Evolutionary conservation across 1,140 invertebrate species (phyloP), one percentile per base, ranked within the genome.

Genomic region (Drosophila simulans): DNA sequence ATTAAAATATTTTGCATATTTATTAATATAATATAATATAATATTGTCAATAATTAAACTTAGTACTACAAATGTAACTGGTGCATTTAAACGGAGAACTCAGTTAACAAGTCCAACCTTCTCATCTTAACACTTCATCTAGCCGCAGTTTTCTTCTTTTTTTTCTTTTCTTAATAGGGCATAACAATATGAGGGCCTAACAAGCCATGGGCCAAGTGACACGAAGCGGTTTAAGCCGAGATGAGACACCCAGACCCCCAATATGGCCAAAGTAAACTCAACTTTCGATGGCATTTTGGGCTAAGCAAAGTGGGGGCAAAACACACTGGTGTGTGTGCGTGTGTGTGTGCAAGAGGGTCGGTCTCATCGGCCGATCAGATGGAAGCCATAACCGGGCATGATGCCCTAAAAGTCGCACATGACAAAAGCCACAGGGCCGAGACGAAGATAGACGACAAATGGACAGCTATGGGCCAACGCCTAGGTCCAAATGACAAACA

Each of bases 321-420:
- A 42, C 34, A 42, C 34, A 15, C 25, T 63, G 43, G 48, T 31
- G 31, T 17, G 35, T 39, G 31, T 65, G 20, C 48, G 34, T 27
- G 31, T 13, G 40, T 31, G 37, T 71, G 39, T 55, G 49, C 27
- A 40, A n/a, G 34, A 25, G 34, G 22, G 51, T 39, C 13, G 42
- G 51, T 49, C 51, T 52, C 58, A 55, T 63, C 51, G 34, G 53
- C 13, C 45, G 52, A 64, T 76, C 72, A 40, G 35, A 22, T 63
- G 63, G 69, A 58, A 76, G 60, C 72, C 72, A 40, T 76, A 75
- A 75, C 37, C 57, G 35, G 45, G 48, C 51, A 42, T n/a, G 45
- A 64, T 37, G 64, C 73, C 74, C 74, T 77, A 62, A 77, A 77
- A 77, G 64, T 77, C 55, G 74, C 74, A 77, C 74, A 77, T 77